phyloP scores from a whole-genome alignment of 1,140 invertebrate species.

The Penaeus chinensis region DNA sequence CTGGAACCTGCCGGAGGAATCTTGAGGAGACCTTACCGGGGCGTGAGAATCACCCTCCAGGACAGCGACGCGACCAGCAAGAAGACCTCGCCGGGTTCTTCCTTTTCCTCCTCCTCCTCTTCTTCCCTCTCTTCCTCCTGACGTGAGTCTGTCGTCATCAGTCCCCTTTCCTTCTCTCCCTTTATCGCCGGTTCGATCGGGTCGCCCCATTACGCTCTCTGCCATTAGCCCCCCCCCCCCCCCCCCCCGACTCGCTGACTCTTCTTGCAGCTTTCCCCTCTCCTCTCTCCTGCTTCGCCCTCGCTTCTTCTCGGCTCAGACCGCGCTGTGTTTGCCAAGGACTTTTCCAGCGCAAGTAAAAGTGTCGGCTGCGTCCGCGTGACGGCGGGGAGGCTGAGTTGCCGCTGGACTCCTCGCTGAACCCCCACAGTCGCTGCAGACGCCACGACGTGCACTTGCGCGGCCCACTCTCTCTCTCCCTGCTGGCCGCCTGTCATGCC shows the following conservation, averaged over 20 bases:
- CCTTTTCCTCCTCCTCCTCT: background rate
- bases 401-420: too few species aligned
- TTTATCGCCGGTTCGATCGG: background rate
- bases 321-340: background rate
- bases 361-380: too few species aligned
- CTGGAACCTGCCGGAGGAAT: too few species aligned
- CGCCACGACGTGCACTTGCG: too few species aligned
- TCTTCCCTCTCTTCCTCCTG: constrained; percentile 14
- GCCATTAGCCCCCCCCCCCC: background rate
- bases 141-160: background rate
- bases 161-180: background rate
- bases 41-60: too few species aligned
- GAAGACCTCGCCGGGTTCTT: background rate
- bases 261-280: background rate
- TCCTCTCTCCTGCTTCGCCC: background rate
- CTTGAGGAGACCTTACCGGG: too few species aligned
- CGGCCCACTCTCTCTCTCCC: too few species aligned
- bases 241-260: background rate
- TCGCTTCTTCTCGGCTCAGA: background rate
- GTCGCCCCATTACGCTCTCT: background rate
- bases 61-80: too few species aligned
- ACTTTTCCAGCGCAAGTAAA: too few species aligned
- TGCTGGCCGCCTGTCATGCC: too few species aligned
- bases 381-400: too few species aligned
- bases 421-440: too few species aligned